Percentiles rank a stretch among this genome's conserved stretches.
Conservation (phyloP, 1,140 invertebrate species). For the Sinonovacula constricta region DNA sequence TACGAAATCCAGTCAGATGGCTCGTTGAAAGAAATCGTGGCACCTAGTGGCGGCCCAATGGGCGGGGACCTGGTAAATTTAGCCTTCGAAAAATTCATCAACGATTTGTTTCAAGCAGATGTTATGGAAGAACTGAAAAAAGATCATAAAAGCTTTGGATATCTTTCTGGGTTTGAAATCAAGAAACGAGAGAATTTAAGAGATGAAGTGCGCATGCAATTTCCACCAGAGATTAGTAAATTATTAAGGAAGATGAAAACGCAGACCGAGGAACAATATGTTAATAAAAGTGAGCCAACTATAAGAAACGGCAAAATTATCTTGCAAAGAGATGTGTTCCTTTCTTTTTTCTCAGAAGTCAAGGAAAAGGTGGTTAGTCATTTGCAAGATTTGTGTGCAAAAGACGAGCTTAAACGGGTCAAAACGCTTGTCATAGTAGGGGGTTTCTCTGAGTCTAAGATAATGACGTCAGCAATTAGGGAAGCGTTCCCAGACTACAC, state of each 20-base stretch:
- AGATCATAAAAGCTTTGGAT: too few relatives aligned
- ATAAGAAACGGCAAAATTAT: too few relatives aligned
- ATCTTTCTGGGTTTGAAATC: too few relatives aligned
- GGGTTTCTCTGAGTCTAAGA: constrained; percentile 27
- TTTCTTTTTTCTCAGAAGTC: background rate
- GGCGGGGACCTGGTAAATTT: constrained; percentile 31
- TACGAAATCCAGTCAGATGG: constrained; percentile 18
- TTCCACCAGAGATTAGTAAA: too few relatives aligned
- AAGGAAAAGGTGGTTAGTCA: constrained; percentile 14
- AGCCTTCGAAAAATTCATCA: constrained; percentile 17
- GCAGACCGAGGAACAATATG: too few relatives aligned
- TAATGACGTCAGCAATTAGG: constrained; percentile 14
- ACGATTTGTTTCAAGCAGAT: constrained; percentile 9
- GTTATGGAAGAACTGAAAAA: background rate
- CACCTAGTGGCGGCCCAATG: constrained; percentile 31
- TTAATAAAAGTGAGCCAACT: too few relatives aligned
- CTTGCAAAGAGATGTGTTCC: too few relatives aligned
- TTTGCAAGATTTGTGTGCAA: background rate
- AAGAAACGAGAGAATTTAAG: too few relatives aligned
- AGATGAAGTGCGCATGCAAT: too few relatives aligned
- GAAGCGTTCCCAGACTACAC: constrained; percentile 20
- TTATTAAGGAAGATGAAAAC: too few relatives aligned
- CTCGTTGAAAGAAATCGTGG: constrained; percentile 33
- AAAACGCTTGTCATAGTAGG: constrained; percentile 33
- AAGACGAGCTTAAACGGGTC: background rate